These are phyloP conservation scores for Aphidius colemani DNA, from an alignment of 2,888 invertebrate genomes.

Conservation along the genomic window DNA sequence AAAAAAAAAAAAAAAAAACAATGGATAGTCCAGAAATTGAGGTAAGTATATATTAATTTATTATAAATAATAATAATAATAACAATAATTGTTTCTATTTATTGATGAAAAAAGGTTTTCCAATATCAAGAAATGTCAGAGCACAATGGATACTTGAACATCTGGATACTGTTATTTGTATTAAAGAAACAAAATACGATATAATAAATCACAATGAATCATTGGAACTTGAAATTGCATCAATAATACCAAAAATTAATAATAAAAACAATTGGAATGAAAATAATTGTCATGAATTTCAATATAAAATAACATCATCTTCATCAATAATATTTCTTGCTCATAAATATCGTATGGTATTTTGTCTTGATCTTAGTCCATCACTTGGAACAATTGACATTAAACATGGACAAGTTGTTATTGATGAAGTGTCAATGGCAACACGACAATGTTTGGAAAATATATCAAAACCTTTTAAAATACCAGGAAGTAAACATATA, in stretches of 20 bases:
- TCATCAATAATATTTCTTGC: slow-evolving; percentile 72
- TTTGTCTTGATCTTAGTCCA: slow-evolving; percentile 79
- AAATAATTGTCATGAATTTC: slow-evolving; percentile 59
- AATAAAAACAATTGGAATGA: slow-evolving; percentile 61
- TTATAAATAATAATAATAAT: slow-evolving; percentile 6
- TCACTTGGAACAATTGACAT: slow-evolving; percentile 73
- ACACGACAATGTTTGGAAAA: slow-evolving; percentile 65
- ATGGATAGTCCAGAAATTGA: slow-evolving; percentile 41
- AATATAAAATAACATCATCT: slow-evolving; percentile 64
- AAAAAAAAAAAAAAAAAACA: no score
- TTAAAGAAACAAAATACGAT: slow-evolving; percentile 54
- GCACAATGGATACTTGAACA: slow-evolving; percentile 77
- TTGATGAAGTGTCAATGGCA: slow-evolving; percentile 66
- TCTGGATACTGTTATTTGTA: slow-evolving; percentile 66
- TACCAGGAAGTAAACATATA: slow-evolving; percentile 68
- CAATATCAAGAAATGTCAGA: slow-evolving; percentile 74
- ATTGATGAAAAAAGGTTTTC: slow-evolving; percentile 71
- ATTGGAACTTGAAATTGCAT: slow-evolving; percentile 68
- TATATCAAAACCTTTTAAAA: slow-evolving; percentile 67
- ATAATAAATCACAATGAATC: slow-evolving; percentile 54
- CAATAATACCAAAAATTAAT: slow-evolving; percentile 65
- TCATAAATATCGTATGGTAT: slow-evolving; percentile 73
- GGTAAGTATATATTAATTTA: slow-evolving; percentile 26
- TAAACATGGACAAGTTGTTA: slow-evolving; percentile 66
- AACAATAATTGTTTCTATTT: slow-evolving; percentile 58